Evolutionary conservation across 2,797 vertebrate species (phyloP).

Genomic region (Sebastes goodei): DNA sequence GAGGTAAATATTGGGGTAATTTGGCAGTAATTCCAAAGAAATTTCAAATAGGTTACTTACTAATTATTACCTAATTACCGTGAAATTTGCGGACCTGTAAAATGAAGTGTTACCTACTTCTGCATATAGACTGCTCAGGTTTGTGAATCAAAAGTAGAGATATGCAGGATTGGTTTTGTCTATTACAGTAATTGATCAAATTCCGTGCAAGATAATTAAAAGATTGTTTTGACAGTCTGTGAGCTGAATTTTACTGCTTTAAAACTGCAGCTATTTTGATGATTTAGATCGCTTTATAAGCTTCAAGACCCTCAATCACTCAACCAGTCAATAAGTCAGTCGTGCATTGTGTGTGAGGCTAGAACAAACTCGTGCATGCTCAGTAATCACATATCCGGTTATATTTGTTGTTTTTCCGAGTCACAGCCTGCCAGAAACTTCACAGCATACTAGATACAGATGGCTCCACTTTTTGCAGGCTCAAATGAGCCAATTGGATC

Average conservation of each 20-base stretch:
- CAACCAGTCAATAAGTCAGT: neutral
- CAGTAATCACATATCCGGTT: slow-evolving; percentile 27
- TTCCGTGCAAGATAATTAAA: neutral
- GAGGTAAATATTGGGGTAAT: no score
- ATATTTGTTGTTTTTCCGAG: slow-evolving; percentile 37
- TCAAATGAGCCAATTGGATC: neutral
- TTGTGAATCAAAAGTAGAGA: neutral
- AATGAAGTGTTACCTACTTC: no score
- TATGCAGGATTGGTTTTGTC: neutral
- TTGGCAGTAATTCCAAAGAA: no score
- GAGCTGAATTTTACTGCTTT: neutral
- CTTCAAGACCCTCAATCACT: neutral
- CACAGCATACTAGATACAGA: neutral
- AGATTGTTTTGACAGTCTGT: neutral
- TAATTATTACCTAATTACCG: no score
- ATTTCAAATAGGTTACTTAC: no score
- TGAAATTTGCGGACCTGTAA: no score
- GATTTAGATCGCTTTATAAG: neutral
- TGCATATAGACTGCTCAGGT: no score
- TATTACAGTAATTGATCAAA: neutral
- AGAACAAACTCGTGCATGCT: slow-evolving; percentile 4
- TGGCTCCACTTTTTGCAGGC: slow-evolving; percentile 2
- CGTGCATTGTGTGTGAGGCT: neutral
- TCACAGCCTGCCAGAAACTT: slow-evolving; percentile 14
- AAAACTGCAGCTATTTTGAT: neutral